Base-by-base conservation (phyloP, 2,888 invertebrate genomes). In the Crioceris asparagi region DNA sequence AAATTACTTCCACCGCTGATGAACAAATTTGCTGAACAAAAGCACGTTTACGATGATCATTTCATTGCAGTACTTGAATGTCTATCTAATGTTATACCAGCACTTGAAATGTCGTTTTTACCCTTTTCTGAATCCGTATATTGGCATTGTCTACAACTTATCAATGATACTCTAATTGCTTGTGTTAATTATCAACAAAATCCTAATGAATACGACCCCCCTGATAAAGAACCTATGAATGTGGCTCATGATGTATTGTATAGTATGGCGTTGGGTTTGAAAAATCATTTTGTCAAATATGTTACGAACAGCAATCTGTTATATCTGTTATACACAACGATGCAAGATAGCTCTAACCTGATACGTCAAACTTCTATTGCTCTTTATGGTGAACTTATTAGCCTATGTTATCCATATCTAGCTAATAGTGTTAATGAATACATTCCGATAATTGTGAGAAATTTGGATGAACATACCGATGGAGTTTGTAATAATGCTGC, bases 401-500 rank as follows among this genome's bases (percentile, higher is more conserved):
- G 79, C 55, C 75, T 82, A 11, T 82, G 81, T 59, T 83, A 79
- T 59, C 91, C 93, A 1, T 90, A 83, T 65, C 85, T 96, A 68
- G 79, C 83, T 35, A 86, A 91, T 53, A 96, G 96, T 61, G 90
- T 96, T 68, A 79, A 83, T 39, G 90, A 93, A 56, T 97, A 96
- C 62, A 78, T 98, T 68, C 93, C 94, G 16, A 86, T 97, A 51
- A 75, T 98, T 47, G 90, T 92, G 39, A 84, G 85, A 67, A 98
- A 98, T 69, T 74, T 98, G 43, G 93, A 97, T 68, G 93, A 96
- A 2, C 87, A 92, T 58, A 83, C 83, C 49, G 96, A 98, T 61
- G 96, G 96, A 14, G 97, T 97, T 25, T 97, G 96, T 69, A 97
- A 98, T 67, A 98, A 99, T 66, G 96, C 98, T 21, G 96, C 97